phyloP scores from a whole-genome alignment of 2,888 invertebrate genomes.

The Byasa hedistus region DNA sequence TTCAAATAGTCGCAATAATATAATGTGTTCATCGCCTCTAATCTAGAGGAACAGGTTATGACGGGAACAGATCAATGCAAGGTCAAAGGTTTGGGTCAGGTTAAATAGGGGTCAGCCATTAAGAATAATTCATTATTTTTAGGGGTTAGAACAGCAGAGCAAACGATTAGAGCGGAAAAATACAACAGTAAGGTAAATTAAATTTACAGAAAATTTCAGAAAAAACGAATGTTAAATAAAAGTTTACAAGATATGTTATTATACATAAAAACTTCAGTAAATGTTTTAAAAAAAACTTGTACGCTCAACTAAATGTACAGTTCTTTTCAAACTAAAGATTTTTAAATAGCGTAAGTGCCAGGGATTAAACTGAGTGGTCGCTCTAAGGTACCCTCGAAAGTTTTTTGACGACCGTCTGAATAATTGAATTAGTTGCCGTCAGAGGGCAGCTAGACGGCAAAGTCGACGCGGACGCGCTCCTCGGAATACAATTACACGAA shows the following conservation, averaged over 20 bases:
- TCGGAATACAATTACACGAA: constrained; percentile 16
- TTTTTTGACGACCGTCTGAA: constrained; percentile 62
- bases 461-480: constrained; percentile 36
- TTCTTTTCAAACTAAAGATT: constrained; percentile 25
- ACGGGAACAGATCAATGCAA: constrained; percentile 65
- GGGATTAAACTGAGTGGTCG: constrained; percentile 58
- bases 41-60: constrained; percentile 62
- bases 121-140: constrained; percentile 62
- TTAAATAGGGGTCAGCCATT: constrained; percentile 55
- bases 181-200: constrained; percentile 53
- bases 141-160: constrained; percentile 45
- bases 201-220: constrained; percentile 16
- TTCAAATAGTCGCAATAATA: constrained; percentile 27
- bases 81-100: constrained; percentile 69
- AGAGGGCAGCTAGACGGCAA: constrained; percentile 43
- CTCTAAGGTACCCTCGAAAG: constrained; percentile 52
- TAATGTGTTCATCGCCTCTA: constrained; percentile 31
- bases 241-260: not conserved
- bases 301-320: constrained; percentile 17
- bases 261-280: not conserved
- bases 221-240: not conserved
- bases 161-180: constrained; percentile 40
- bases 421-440: constrained; percentile 69
- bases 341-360: constrained; percentile 43
- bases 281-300: not conserved